A percentile compares a stretch with the other conserved stretches of the same genome.
Evolutionary conservation across 2,113 vertebrate genomes (phyloP).

Genomic region (Electrona antarctica): DNA sequence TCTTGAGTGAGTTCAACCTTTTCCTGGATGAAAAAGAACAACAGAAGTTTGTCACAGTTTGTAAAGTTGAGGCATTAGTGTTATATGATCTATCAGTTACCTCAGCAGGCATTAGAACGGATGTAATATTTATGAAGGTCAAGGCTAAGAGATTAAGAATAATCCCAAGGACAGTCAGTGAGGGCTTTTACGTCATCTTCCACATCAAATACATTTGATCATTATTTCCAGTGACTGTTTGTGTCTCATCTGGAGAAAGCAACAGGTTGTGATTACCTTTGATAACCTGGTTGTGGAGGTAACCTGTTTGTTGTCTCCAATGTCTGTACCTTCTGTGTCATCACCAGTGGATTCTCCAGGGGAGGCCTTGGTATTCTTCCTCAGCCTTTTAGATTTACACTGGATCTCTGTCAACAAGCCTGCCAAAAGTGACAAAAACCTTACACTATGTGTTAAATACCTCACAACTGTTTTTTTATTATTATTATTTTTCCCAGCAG

Average conservation of each 20-base stretch:
- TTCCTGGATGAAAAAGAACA: constrained; percentile 83
- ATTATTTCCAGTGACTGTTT: too few relatives aligned
- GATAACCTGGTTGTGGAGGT: constrained; percentile 89
- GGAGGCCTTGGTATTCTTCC: constrained; percentile 87
- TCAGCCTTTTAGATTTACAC: constrained; percentile 94
- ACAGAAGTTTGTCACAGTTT: not conserved
- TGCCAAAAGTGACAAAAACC: constrained; percentile 57
- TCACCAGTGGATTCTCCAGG: constrained; percentile 78
- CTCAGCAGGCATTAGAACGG: too few relatives aligned
- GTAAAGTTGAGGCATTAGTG: not conserved
- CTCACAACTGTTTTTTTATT: constrained; percentile 21
- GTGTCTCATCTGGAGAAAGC: not conserved
- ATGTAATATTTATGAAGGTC: too few relatives aligned
- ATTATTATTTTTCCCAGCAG: not conserved
- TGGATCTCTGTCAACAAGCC: constrained; percentile 98
- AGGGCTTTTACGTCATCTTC: too few relatives aligned
- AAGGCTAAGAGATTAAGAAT: too few relatives aligned
- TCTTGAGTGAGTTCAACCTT: constrained; percentile 89
- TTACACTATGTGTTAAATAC: constrained; percentile 37
- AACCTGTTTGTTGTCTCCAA: constrained; percentile 86
- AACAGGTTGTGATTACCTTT: constrained; percentile 78
- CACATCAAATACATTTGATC: too few relatives aligned
- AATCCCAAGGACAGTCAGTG: too few relatives aligned
- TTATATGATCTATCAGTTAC: too few relatives aligned
- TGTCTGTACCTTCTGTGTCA: constrained; percentile 80